Evolutionary conservation across 2,888 invertebrate genomes (phyloP).

Genomic region (Coelogynopora nodosa): DNA sequence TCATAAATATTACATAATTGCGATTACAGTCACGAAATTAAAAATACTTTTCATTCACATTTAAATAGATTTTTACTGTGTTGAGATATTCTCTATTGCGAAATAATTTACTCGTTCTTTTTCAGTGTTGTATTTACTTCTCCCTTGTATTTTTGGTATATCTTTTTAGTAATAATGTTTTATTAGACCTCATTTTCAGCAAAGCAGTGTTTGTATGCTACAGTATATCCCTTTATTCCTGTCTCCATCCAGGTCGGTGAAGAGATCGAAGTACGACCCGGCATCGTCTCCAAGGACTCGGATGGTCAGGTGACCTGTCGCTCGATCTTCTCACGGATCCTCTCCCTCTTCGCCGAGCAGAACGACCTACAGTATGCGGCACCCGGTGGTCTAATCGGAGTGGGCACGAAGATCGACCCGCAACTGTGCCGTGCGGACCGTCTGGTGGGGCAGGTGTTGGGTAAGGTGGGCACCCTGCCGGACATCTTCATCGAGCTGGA

Average conservation of each 20-base stretch:
- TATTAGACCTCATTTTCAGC: too few species aligned
- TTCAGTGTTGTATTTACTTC: too few species aligned
- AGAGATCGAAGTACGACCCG: constrained; percentile 96
- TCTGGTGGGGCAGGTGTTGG: constrained; percentile 91
- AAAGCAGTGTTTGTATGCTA: too few species aligned
- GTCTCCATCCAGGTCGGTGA: constrained; percentile 73
- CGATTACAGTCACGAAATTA: too few species aligned
- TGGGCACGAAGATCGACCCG: constrained; percentile 97
- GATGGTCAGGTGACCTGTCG: constrained; percentile 83
- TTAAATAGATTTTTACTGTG: too few species aligned
- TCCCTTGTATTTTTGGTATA: too few species aligned
- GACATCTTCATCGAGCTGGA: constrained; percentile 96
- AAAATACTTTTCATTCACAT: too few species aligned
- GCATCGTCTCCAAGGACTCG: constrained; percentile 89
- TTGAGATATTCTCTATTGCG: too few species aligned
- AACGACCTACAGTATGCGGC: constrained; percentile 96
- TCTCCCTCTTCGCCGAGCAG: constrained; percentile 93
- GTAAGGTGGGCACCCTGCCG: constrained; percentile 90
- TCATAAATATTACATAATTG: too few species aligned
- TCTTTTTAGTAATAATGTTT: too few species aligned
- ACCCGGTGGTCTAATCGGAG: constrained; percentile 97
- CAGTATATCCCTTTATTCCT: too few species aligned
- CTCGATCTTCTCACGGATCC: constrained; percentile 92
- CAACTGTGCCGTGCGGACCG: constrained; percentile 96
- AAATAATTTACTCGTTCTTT: too few species aligned